phyloP scores from a whole-genome alignment of 2,113 vertebrate genomes.

The Ahaetulla prasina region DNA sequence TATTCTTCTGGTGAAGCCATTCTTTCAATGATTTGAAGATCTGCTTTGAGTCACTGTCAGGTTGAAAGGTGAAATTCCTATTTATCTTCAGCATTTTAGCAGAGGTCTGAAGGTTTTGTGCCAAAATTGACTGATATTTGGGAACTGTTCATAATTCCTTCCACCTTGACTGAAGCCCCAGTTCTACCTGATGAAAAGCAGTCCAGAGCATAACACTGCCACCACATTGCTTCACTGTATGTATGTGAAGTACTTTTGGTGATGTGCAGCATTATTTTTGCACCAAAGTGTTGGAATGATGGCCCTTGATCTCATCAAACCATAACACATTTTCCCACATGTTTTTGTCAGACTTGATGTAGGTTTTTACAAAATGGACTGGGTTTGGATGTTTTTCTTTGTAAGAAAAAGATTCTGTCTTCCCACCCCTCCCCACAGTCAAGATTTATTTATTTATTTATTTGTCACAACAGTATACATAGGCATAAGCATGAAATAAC shows the following conservation, averaged over 20 bases:
- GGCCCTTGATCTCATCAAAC: background rate
- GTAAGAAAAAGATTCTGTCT: background rate
- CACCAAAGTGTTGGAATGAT: background rate
- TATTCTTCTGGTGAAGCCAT: background rate
- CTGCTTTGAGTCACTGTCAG: background rate
- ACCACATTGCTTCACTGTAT: background rate
- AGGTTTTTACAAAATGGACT: background rate
- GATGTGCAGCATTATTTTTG: background rate
- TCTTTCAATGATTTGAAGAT: background rate
- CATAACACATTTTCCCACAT: background rate
- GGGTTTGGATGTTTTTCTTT: background rate
- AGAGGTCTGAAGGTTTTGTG: background rate
- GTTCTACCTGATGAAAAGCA: background rate
- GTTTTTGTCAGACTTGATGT: background rate
- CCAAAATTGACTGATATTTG: background rate
- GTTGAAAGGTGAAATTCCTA: background rate
- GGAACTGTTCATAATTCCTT: background rate
- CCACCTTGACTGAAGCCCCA: background rate
- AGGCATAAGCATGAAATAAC: too few relatives aligned
- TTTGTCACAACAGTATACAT: too few relatives aligned
- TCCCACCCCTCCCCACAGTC: background rate
- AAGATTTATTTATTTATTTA: too few relatives aligned
- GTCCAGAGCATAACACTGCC: background rate
- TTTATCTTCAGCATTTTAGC: background rate
- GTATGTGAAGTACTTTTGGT: background rate